Conservation (phyloP, 2,888 invertebrate genomes). For the Andricus curvator region DNA sequence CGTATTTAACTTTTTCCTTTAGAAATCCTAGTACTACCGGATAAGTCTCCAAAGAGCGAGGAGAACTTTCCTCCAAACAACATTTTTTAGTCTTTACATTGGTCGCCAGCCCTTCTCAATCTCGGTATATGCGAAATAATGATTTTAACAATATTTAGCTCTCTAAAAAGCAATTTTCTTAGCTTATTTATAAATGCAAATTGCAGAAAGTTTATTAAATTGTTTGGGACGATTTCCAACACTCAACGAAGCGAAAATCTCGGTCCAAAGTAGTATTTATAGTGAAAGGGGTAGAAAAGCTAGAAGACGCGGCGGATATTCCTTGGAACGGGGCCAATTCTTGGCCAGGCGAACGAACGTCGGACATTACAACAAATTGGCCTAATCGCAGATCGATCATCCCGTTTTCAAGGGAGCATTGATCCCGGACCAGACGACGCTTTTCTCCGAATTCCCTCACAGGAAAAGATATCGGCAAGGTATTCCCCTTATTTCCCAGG, state of each 20-base stretch:
- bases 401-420: slow-evolving; percentile 13
- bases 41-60: too few relatives aligned
- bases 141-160: too few relatives aligned
- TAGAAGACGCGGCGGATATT: slow-evolving; percentile 25
- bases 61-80: too few relatives aligned
- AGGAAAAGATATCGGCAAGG: neutral
- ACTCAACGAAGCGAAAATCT: slow-evolving; percentile 50
- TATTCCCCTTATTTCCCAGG: neutral
- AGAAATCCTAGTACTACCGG: too few relatives aligned
- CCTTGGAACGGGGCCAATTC: slow-evolving; percentile 32
- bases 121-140: too few relatives aligned
- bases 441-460: neutral
- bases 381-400: slow-evolving; percentile 33
- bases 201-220: slow-evolving; percentile 25
- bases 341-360: slow-evolving; percentile 19
- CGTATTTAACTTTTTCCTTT: too few relatives aligned
- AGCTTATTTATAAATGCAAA: neutral
- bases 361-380: slow-evolving; percentile 35
- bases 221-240: slow-evolving; percentile 34
- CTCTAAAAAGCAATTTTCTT: too few relatives aligned
- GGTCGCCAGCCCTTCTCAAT: too few relatives aligned
- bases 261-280: slow-evolving; percentile 49
- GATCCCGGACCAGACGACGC: neutral
- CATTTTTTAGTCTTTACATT: too few relatives aligned
- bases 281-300: slow-evolving; percentile 44